Conservation (phyloP, 2,797 vertebrate species). For the Eremophila alpestris region DNA sequence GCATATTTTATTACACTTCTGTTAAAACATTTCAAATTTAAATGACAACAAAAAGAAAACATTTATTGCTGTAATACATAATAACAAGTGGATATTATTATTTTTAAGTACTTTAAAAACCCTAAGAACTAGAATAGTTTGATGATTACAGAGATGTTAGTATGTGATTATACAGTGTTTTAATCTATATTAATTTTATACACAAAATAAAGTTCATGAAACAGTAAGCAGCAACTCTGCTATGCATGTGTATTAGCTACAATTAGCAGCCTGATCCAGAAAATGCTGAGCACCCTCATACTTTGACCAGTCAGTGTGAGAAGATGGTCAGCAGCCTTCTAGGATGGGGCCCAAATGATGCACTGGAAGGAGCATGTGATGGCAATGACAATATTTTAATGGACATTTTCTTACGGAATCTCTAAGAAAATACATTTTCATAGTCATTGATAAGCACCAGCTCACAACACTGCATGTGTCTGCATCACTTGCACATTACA, state of each 20-base stretch:
- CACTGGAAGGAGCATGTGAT: neutral
- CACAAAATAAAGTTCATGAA: constrained; percentile 42
- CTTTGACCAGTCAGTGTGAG: neutral
- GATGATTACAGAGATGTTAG: constrained; percentile 65
- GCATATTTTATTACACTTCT: constrained; percentile 23
- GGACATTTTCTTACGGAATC: neutral
- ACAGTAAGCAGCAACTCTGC: constrained; percentile 20
- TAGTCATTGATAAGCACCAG: constrained; percentile 29
- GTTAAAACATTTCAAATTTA: constrained; percentile 49
- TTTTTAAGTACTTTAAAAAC: constrained; percentile 55
- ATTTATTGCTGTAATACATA: constrained; percentile 74
- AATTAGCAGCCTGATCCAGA: constrained; percentile 33
- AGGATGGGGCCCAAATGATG: neutral
- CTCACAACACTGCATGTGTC: constrained; percentile 19
- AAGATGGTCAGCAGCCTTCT: neutral
- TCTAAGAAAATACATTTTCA: constrained; percentile 41
- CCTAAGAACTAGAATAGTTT: constrained; percentile 58
- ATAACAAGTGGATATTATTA: constrained; percentile 37
- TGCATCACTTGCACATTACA: constrained; percentile 10
- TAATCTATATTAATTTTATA: constrained; percentile 58
- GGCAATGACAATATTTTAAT: constrained; percentile 9
- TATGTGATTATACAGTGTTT: constrained; percentile 60
- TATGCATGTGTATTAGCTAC: constrained; percentile 19
- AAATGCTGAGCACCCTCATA: constrained; percentile 12
- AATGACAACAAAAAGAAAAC: constrained; percentile 55